Evolutionary conservation across 1,140 invertebrate species (phyloP).

Genomic region (Leptopilina boulardi): DNA sequence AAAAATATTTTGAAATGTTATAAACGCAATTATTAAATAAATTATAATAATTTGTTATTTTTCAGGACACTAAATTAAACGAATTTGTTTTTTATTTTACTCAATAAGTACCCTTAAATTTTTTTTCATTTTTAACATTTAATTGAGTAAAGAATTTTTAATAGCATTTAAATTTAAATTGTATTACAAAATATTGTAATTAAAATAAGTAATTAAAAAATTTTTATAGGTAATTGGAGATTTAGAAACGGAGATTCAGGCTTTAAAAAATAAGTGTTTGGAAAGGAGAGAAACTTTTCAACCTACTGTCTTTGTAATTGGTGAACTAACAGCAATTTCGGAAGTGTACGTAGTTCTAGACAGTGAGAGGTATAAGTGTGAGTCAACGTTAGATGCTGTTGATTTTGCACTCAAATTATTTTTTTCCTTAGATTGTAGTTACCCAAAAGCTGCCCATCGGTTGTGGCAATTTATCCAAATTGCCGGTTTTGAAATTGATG

Average conservation of each 20-base stretch:
- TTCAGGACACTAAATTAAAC: too few relatives aligned
- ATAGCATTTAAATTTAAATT: too few relatives aligned
- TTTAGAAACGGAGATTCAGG: background rate
- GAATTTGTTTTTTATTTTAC: too few relatives aligned
- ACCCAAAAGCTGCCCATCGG: background rate
- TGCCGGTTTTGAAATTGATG: background rate
- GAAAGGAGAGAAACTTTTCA: background rate
- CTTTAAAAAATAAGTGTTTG: background rate
- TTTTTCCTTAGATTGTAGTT: background rate
- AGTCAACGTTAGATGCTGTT: background rate
- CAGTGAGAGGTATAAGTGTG: background rate
- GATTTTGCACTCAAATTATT: background rate
- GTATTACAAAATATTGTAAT: too few relatives aligned
- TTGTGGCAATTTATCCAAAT: background rate
- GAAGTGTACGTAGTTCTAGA: background rate
- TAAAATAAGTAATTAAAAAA: background rate
- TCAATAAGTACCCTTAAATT: too few relatives aligned
- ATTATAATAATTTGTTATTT: too few relatives aligned
- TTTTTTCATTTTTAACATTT: too few relatives aligned
- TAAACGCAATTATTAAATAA: too few relatives aligned
- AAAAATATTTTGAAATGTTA: too few relatives aligned
- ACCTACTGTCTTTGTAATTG: too few relatives aligned
- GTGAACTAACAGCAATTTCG: too few relatives aligned
- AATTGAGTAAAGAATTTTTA: too few relatives aligned
- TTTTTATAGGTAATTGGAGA: background rate